These are phyloP conservation scores for Polyploca ridens DNA, from an alignment of 2,888 invertebrate species.

Conservation along the genomic window DNA sequence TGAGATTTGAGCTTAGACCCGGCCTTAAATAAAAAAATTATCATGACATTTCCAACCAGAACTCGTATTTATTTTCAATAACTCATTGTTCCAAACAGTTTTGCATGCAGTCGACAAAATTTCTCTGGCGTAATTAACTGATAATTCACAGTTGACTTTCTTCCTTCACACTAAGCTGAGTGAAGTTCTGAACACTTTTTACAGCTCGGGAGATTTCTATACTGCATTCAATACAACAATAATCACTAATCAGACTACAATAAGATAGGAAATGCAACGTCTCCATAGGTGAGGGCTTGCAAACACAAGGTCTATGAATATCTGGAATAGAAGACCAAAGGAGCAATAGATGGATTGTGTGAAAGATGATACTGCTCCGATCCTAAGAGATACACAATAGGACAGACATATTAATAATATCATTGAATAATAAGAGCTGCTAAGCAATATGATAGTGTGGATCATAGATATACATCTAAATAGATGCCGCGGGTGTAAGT, in stretches of 20 bases:
- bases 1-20: too few relatives aligned
- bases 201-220: background rate
- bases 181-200: background rate
- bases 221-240: background rate
- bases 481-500: too few relatives aligned
- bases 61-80: background rate
- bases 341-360: background rate
- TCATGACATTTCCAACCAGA: background rate
- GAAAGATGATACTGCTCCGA: background rate
- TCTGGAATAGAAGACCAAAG: background rate
- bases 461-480: too few relatives aligned
- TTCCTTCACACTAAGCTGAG: background rate
- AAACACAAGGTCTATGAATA: background rate
- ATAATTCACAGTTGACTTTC: background rate
- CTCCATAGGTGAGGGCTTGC: background rate
- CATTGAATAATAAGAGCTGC: too few relatives aligned
- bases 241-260: background rate
- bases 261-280: background rate
- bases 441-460: too few relatives aligned
- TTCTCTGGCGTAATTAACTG: background rate
- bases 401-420: too few relatives aligned
- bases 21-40: too few relatives aligned
- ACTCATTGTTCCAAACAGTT: background rate
- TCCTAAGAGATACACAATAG: too few relatives aligned
- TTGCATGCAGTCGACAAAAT: background rate